phyloP scores from a whole-genome alignment of 2,888 invertebrate genomes.

The Drosophila pseudotakahashii region DNA sequence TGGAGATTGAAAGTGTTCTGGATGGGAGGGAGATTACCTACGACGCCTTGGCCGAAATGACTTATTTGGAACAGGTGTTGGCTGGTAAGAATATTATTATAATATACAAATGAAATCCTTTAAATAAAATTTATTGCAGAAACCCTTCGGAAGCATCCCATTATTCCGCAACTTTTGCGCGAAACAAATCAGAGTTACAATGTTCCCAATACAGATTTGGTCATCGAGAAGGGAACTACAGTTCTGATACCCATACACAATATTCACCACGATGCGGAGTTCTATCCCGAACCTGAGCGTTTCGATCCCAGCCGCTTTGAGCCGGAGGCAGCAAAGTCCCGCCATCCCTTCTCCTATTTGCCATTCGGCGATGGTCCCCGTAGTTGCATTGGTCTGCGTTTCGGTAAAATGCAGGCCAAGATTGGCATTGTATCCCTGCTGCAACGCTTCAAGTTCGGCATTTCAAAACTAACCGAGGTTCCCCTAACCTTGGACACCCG shows the following conservation, averaged over 20 bases:
- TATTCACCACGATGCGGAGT: slow-evolving; percentile 86
- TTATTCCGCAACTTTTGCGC: slow-evolving; percentile 85
- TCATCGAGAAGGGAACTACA: slow-evolving; percentile 83
- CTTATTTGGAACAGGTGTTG: slow-evolving; percentile 77
- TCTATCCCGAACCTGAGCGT: slow-evolving; percentile 85
- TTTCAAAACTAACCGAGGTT: slow-evolving; percentile 49
- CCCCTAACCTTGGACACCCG: slow-evolving; percentile 36
- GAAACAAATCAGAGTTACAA: slow-evolving; percentile 85
- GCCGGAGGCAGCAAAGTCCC: slow-evolving; percentile 66
- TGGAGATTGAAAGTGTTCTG: slow-evolving; percentile 69
- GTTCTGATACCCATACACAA: slow-evolving; percentile 80
- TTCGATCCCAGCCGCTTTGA: slow-evolving; percentile 87
- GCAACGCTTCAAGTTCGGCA: slow-evolving; percentile 42
- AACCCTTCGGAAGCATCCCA: slow-evolving; percentile 86
- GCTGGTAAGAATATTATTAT: slow-evolving; percentile 61
- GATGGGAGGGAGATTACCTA: slow-evolving; percentile 69
- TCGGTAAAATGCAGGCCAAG: slow-evolving; percentile 79
- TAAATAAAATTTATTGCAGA: slow-evolving; percentile 79
- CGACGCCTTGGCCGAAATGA: slow-evolving; percentile 73
- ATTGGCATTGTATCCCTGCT: slow-evolving; percentile 67
- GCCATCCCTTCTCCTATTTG: slow-evolving; percentile 82
- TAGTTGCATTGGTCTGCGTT: slow-evolving; percentile 80
- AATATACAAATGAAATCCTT: accelerated
- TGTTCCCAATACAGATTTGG: slow-evolving; percentile 84
- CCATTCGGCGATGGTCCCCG: slow-evolving; percentile 82